Conservation (phyloP, 2,888 invertebrate genomes). For the Atrina japonica region DNA sequence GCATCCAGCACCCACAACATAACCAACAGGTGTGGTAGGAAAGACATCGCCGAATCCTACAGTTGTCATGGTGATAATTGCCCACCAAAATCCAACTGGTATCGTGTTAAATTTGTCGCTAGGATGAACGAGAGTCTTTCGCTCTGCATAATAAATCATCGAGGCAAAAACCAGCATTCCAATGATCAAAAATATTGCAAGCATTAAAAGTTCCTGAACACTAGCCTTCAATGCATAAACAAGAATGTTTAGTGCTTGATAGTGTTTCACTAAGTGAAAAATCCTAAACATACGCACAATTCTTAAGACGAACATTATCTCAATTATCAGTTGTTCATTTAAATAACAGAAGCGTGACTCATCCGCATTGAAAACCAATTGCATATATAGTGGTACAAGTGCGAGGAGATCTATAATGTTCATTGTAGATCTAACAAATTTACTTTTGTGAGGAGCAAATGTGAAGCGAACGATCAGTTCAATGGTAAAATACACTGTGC, state of each 20-base stretch:
- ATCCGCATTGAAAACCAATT: constrained; percentile 73
- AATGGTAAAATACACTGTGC: constrained; percentile 78
- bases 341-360: constrained; percentile 73
- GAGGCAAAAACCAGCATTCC: constrained; percentile 79
- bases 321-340: constrained; percentile 75
- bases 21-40: constrained; percentile 74
- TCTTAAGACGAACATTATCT: constrained; percentile 81
- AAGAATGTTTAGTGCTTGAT: constrained; percentile 81
- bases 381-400: constrained; percentile 78
- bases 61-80: constrained; percentile 80
- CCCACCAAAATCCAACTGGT: constrained; percentile 81
- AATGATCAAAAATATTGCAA: constrained; percentile 79
- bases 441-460: constrained; percentile 73
- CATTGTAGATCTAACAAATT: constrained; percentile 75
- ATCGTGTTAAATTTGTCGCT: constrained; percentile 76
- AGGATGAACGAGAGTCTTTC: constrained; percentile 63
- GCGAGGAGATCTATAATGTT: constrained; percentile 79
- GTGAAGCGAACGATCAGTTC: constrained; percentile 75
- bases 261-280: constrained; percentile 82
- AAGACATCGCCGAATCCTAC: constrained; percentile 79
- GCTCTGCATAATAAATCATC: constrained; percentile 79
- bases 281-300: constrained; percentile 82
- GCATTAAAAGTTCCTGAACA: constrained; percentile 79
- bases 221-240: constrained; percentile 81
- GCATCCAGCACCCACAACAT: constrained; percentile 76